Conservation (phyloP, 2,797 vertebrate species). For the Pogonophryne albipinna region DNA sequence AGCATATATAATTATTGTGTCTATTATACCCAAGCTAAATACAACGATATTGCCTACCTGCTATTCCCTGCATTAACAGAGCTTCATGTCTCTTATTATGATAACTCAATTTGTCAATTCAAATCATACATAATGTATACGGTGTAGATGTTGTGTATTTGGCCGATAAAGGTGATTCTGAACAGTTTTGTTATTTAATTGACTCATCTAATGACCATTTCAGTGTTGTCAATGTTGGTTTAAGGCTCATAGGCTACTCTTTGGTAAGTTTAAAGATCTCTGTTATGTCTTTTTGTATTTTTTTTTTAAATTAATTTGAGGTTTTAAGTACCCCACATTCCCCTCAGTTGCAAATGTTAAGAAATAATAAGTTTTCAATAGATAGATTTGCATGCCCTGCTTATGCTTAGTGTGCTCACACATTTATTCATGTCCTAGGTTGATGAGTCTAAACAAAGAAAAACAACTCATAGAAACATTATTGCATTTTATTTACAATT, state of each 20-base stretch:
- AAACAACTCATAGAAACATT: conserved; percentile 34
- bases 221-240: background rate
- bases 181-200: background rate
- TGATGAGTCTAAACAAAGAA: background rate
- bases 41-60: too few species aligned
- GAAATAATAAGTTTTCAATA: background rate
- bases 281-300: background rate
- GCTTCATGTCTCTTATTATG: background rate
- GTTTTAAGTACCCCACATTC: background rate
- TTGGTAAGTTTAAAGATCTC: background rate
- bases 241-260: background rate
- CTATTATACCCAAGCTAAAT: too few species aligned
- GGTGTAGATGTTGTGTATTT: too few species aligned
- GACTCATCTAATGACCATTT: background rate
- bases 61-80: background rate
- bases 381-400: background rate
- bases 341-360: background rate
- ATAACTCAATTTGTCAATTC: too few species aligned
- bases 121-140: too few species aligned
- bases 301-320: background rate
- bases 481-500: conserved; percentile 61
- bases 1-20: too few species aligned
- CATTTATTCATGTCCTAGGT: background rate
- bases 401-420: background rate
- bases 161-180: too few species aligned